Conservation (phyloP, 1,140 invertebrate species). For the Pollicipes pollicipes region DNA sequence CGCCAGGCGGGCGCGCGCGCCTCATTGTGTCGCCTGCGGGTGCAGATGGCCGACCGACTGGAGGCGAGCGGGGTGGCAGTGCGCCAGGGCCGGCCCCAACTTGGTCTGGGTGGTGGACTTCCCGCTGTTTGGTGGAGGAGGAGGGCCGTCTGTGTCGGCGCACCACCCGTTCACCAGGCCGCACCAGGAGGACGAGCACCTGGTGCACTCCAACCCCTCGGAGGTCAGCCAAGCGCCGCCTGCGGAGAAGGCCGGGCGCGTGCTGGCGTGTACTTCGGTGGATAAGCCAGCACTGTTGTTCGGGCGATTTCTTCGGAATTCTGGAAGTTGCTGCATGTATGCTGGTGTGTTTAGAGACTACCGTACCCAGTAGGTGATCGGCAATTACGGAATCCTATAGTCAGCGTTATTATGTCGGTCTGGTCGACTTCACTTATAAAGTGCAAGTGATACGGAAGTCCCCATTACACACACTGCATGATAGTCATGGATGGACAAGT, state of each 20-base stretch:
- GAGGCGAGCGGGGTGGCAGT: slow-evolving; percentile 31
- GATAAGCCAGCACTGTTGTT: too few relatives aligned
- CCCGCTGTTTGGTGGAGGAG: slow-evolving; percentile 61
- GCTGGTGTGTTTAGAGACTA: too few relatives aligned
- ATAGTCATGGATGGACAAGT: too few relatives aligned
- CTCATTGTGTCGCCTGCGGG: slow-evolving; percentile 51
- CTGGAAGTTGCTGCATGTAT: too few relatives aligned
- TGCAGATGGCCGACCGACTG: slow-evolving; percentile 40
- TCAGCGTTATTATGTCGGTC: too few relatives aligned
- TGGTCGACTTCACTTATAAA: too few relatives aligned
- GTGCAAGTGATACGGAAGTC: too few relatives aligned
- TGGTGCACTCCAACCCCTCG: slow-evolving; percentile 46
- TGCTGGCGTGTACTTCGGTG: too few relatives aligned
- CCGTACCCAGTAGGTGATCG: too few relatives aligned
- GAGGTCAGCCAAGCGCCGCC: slow-evolving; percentile 34
- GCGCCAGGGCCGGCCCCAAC: slow-evolving; percentile 24
- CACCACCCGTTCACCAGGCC: slow-evolving; percentile 93
- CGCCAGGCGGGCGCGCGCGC: slow-evolving; percentile 25
- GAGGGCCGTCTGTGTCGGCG: slow-evolving; percentile 45
- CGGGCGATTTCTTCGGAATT: too few relatives aligned
- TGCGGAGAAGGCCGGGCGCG: too few relatives aligned
- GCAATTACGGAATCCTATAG: not conserved
- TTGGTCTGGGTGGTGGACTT: slow-evolving; percentile 90
- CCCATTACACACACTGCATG: too few relatives aligned
- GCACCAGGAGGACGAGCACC: slow-evolving; percentile 53